Base-by-base conservation (phyloP, 1,140 invertebrate species). In the Anthonomus grandis region DNA sequence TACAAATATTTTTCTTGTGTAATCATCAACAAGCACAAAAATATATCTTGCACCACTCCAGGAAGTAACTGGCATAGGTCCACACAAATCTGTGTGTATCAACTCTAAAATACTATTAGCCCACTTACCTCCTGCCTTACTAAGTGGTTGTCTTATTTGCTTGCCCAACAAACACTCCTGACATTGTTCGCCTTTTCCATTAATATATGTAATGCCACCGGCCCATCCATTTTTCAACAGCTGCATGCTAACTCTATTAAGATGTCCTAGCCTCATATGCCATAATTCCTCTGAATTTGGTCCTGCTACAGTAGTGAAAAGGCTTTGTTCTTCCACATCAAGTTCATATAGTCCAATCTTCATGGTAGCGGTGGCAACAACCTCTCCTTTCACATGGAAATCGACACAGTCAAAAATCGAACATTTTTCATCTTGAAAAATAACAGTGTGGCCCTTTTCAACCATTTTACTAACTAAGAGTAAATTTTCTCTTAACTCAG, bases 11-110 rank as follows among this genome's bases (percentile, higher is more conserved):
- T 71, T 72, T 34, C 68, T 64, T 1, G 69, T 65, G 24, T 46
- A 57, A 38, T 76, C 72, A 63, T 77, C 74, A 47, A 72, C 70
- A 4, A 76, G 63, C 1, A 64, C 65, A 10, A 76, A 37, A 45
- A 74, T 64, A 47, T 75, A 77, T n/a, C 53, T 61, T n/a, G 61
- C 54, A 17, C 66, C 64, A 51, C 67, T 36, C 39, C 34, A 44
- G 3, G 63, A 62, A 9, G 17, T 42, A 4, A 54, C 27, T 41
- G 44, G 42, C 53, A 65, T 63, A 9, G 60, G 57, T 9, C 57
- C 60, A 6, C 15, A 13, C 12, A 64, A 17, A 41, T 64, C 60
- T 22, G 57, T 25, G 27, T 64, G 63, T 4, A 63, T 53, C 18
- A 62, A 34, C 17, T 63, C 60, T 12, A 62, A 45, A 21, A 39